A percentile compares a stretch with the other conserved stretches of the same genome.
These are phyloP conservation scores for Rhingia rostrata DNA, from an alignment of 2,888 invertebrate species.

Conservation along the genomic window DNA sequence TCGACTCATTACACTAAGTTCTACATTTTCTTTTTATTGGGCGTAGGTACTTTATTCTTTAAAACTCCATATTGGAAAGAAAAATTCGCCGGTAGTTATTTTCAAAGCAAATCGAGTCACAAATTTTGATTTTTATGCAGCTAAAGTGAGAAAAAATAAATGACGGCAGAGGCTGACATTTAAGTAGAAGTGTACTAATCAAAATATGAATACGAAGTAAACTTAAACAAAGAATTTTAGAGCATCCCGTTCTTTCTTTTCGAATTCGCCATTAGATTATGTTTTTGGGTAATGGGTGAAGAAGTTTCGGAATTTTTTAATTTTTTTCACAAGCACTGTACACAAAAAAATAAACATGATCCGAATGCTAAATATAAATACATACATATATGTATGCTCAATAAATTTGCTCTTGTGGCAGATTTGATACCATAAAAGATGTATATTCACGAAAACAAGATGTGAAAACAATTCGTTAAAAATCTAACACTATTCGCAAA, in stretches of 20 bases:
- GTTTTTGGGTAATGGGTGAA: background rate
- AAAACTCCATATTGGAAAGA: too few relatives aligned
- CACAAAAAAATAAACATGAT: constrained; percentile 44
- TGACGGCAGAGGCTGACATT: background rate
- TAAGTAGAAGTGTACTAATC: background rate
- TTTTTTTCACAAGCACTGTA: constrained; percentile 37
- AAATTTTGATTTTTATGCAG: background rate
- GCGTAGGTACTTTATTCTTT: too few relatives aligned
- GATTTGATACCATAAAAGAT: constrained; percentile 6
- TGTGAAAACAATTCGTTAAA: constrained; percentile 26
- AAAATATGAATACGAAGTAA: background rate
- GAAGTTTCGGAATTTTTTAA: background rate
- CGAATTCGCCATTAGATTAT: background rate
- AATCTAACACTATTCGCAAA: constrained; percentile 35
- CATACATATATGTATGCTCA: constrained; percentile 17
- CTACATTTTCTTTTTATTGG: too few relatives aligned
- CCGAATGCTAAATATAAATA: constrained; percentile 24
- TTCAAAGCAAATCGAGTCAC: background rate
- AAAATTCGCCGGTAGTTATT: too few relatives aligned
- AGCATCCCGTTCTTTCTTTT: background rate
- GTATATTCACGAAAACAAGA: constrained; percentile 17
- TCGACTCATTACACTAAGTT: too few relatives aligned
- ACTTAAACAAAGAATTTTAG: background rate
- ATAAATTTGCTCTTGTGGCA: background rate
- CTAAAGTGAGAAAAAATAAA: background rate